These are phyloP conservation scores for Melanotaenia trifasciata DNA, from an alignment of 2,797 vertebrate species.

Conservation along the genomic window DNA sequence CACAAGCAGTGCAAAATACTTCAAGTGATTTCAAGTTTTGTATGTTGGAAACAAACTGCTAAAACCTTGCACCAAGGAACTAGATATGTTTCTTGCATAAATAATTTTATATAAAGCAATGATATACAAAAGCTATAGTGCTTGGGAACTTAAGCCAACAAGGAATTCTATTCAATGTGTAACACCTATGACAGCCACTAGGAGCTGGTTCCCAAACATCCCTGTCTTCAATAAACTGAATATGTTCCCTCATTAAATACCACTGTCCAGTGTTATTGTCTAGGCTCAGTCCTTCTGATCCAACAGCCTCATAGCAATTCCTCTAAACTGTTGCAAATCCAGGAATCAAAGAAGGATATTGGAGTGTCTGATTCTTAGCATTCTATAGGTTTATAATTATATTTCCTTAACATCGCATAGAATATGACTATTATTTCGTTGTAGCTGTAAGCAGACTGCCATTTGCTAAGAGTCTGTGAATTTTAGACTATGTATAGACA, in stretches of 20 bases:
- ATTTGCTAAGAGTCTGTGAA: no score
- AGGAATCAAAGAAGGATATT: background rate
- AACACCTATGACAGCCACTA: background rate
- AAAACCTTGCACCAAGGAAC: background rate
- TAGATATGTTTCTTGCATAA: background rate
- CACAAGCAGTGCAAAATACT: background rate
- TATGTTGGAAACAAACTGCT: background rate
- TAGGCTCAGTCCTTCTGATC: background rate
- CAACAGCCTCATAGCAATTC: background rate
- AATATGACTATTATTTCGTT: no score
- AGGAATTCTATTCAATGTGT: background rate
- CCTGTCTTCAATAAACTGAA: background rate
- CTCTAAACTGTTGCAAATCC: no score
- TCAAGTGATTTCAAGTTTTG: constrained; percentile 3
- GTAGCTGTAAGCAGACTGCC: no score
- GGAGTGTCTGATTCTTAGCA: no score
- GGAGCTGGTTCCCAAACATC: background rate
- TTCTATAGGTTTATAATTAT: no score
- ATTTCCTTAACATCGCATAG: no score
- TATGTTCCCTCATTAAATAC: background rate
- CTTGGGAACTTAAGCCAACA: background rate
- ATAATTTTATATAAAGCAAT: background rate
- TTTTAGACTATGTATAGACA: no score
- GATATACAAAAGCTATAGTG: background rate
- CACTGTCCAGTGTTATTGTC: background rate